Evolutionary conservation across 2,888 invertebrate genomes (phyloP).

Genomic region (Sericinus montela): DNA sequence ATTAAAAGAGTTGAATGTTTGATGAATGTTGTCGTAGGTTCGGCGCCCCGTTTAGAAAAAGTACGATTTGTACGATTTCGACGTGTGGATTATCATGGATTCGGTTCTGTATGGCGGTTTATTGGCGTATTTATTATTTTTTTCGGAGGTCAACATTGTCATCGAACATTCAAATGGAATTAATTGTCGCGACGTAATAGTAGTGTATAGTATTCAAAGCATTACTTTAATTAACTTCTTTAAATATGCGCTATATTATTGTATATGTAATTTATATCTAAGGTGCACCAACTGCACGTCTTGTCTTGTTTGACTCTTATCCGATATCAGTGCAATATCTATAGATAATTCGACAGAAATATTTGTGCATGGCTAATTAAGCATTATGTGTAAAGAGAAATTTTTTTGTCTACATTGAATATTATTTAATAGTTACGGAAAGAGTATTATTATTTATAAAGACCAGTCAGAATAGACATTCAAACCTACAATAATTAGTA

Average conservation of each 20-base stretch:
- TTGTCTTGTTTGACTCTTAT: conserved; percentile 24
- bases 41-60: conserved; percentile 31
- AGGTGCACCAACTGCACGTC: conserved; percentile 38
- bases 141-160: conserved; percentile 63
- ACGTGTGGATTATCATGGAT: neutral
- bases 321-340: conserved; percentile 37
- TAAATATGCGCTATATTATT: conserved; percentile 22
- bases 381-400: conserved; percentile 12
- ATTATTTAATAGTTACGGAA: conserved; percentile 1
- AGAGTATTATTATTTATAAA: conserved; percentile 2
- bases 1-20: conserved; percentile 80
- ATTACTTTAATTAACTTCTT: conserved; percentile 20
- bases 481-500: too few species aligned
- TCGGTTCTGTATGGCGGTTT: conserved; percentile 7
- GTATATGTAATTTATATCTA: conserved; percentile 35
- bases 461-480: too few species aligned
- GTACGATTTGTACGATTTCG: conserved; percentile 18
- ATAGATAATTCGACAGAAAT: conserved; percentile 33
- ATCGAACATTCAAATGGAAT: conserved; percentile 72
- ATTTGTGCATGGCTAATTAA: conserved; percentile 37
- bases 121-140: conserved; percentile 17
- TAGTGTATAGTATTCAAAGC: conserved; percentile 4
- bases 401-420: conserved; percentile 8
- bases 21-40: conserved; percentile 72
- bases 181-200: conserved; percentile 16